Conservation (phyloP, 2,797 vertebrate species). For the Danionella dracula region DNA sequence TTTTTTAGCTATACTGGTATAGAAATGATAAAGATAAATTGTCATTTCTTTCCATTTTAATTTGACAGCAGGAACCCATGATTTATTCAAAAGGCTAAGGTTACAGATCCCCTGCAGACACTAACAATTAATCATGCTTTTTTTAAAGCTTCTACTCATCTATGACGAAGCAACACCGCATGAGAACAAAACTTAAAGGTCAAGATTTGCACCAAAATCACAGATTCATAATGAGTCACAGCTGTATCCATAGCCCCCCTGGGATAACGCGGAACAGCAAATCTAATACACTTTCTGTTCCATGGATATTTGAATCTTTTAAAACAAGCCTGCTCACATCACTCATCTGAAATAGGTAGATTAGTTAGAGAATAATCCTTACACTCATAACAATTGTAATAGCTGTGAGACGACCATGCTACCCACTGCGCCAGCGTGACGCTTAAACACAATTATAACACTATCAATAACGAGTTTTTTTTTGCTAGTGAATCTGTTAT, state of each 20-base stretch:
- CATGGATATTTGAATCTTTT: background rate
- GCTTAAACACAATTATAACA: too few relatives aligned
- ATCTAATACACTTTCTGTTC: slow-evolving; percentile 6
- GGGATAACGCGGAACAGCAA: slow-evolving; percentile 50
- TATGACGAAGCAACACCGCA: slow-evolving; percentile 1
- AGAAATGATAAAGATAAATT: too few relatives aligned
- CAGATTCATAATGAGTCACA: slow-evolving; percentile 58
- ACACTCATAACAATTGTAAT: too few relatives aligned
- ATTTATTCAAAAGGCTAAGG: slow-evolving; percentile 56
- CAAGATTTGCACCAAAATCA: slow-evolving; percentile 37
- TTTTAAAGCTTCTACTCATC: slow-evolving; percentile 30
- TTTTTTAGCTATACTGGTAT: background rate
- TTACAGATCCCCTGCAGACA: slow-evolving; percentile 48
- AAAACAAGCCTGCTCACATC: background rate
- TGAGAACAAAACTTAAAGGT: slow-evolving; percentile 45
- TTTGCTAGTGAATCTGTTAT: too few relatives aligned
- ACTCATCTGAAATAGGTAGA: background rate
- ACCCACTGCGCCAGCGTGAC: too few relatives aligned
- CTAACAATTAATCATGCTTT: slow-evolving; percentile 30
- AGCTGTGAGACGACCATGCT: too few relatives aligned
- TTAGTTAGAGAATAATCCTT: too few relatives aligned
- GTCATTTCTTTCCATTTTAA: background rate
- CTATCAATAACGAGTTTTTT: too few relatives aligned
- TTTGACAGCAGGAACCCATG: background rate
- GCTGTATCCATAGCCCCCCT: slow-evolving; percentile 43